These are phyloP conservation scores for Notothenia rossii DNA, from an alignment of 2,113 vertebrate species.

Conservation along the genomic window DNA sequence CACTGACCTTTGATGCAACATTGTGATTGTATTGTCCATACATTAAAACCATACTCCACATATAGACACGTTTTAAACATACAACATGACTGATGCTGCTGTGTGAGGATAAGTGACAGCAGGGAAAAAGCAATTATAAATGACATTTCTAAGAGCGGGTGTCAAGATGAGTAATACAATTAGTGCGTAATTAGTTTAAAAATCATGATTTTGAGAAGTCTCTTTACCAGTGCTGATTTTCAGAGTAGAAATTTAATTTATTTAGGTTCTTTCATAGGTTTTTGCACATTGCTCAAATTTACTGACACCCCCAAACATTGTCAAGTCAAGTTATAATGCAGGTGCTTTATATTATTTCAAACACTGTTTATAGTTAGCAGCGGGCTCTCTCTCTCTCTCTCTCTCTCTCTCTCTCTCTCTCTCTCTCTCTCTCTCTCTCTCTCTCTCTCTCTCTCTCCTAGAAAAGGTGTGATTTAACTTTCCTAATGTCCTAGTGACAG, in stretches of 20 bases:
- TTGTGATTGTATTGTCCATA: background rate
- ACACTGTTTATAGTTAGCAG: background rate
- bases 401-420: no score
- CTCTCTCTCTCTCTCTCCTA: no score
- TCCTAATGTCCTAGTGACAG: no score
- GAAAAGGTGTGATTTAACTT: no score
- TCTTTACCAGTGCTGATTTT: background rate
- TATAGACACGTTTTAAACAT: background rate
- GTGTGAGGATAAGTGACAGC: background rate
- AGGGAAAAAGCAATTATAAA: background rate
- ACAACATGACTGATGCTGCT: background rate
- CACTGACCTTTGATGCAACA: background rate
- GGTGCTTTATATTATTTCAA: background rate
- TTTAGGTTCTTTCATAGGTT: background rate
- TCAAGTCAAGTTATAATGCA: background rate
- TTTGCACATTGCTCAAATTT: background rate
- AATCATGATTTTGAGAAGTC: background rate
- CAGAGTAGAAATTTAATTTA: background rate
- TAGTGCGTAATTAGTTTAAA: background rate
- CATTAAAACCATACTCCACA: background rate
- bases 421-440: no score
- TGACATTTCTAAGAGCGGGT: slow-evolving; percentile 1
- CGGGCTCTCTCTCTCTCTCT: no score
- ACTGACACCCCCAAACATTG: background rate
- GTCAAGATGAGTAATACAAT: background rate